Evolutionary conservation across 2,797 vertebrate species (phyloP).

Genomic region (Mus spretus): DNA sequence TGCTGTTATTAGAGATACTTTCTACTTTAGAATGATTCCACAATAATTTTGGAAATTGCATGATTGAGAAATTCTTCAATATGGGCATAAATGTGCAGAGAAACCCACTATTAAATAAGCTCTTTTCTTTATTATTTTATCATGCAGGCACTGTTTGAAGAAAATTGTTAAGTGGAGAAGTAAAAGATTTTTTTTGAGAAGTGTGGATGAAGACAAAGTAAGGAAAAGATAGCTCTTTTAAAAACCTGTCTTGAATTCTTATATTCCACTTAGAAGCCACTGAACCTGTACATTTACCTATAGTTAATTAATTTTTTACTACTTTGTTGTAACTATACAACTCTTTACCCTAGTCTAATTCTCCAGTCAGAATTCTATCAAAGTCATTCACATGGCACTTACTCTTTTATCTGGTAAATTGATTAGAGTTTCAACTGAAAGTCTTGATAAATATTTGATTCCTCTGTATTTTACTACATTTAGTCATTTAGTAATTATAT

Average conservation of each 20-base stretch:
- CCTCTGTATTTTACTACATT: constrained; percentile 18
- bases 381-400: constrained; percentile 30
- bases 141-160: constrained; percentile 55
- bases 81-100: constrained; percentile 40
- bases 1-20: constrained; percentile 37
- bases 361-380: constrained; percentile 47
- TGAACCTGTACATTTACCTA: background rate
- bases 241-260: background rate
- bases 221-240: background rate
- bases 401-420: constrained; percentile 1
- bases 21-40: constrained; percentile 6
- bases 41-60: constrained; percentile 54
- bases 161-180: constrained; percentile 53
- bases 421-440: background rate
- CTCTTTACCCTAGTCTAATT: background rate
- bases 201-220: constrained; percentile 44
- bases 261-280: background rate
- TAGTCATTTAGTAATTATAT: no score
- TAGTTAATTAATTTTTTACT: constrained; percentile 29
- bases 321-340: background rate
- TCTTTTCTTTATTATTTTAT: constrained; percentile 66
- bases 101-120: constrained; percentile 60
- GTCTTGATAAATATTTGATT: constrained; percentile 10
- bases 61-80: constrained; percentile 60
- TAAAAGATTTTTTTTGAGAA: constrained; percentile 47